Evolutionary conservation across 2,888 invertebrate species (phyloP), one percentile per base, ranked within the genome.

Genomic region (Drosophila emarginata): DNA sequence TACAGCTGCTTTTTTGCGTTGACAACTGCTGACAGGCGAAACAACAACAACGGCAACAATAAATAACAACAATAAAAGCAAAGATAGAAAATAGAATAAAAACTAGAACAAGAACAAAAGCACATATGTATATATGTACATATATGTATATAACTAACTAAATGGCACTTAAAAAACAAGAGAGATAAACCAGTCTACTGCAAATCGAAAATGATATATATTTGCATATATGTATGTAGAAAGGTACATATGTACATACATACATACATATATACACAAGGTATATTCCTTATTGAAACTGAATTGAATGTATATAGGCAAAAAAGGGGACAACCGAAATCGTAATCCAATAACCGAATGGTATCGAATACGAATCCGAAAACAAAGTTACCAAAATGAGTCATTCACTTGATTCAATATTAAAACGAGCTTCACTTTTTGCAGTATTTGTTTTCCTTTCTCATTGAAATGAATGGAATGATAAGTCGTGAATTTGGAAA

Each of bases 21-120:
- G 88, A 88, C 84, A 85, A 80, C 69, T 79, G 84, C 66, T 77
- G 87, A 84, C 83, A 83, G 74, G 56, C 51, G 69, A 63, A 61
- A 72, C 59, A 53, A 62, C 53, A 71, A 36, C 37, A 73, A 72
- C 62, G 72, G 7, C 66, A 59, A 59, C 11, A 40, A 59, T 12
- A 28, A 37, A 12, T n/a, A 53, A 59, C 58, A 39, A 57, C 56
- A 32, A 45, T 45, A 50, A 54, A 45, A 72, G 51, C 36, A 40
- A 45, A 57, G 40, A 71, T 58, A 57, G 63, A 28, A 61, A 62
- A 62, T 58, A 11, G 12, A 18, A 58, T 62, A 37, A 71, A 72
- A 67, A 65, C 66, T 62, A 40, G 70, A 45, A 15, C 37, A 57
- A 52, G 40, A 61, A 71, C 69, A 77, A 67, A 26, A 26, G 5